These are phyloP conservation scores for Crotalus horridus DNA, from an alignment of 2,113 vertebrate genomes.

Conservation along the genomic window DNA sequence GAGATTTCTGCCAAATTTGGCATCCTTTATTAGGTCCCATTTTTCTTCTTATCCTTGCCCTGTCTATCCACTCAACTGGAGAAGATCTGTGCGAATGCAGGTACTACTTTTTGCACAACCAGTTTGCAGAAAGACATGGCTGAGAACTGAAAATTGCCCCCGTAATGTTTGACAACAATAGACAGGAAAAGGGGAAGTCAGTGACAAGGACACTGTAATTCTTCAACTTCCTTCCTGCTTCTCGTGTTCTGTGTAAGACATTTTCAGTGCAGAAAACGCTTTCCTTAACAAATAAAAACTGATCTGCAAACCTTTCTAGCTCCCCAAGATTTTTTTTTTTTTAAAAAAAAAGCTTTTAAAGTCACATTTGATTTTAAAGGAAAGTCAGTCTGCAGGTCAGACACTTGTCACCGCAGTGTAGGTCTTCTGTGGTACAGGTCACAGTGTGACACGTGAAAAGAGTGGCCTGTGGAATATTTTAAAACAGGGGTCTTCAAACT, in stretches of 20 bases:
- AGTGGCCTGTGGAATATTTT: not conserved
- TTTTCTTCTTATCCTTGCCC: not conserved
- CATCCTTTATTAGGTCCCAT: slow-evolving; percentile 21
- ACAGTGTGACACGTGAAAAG: not conserved
- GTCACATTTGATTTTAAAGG: not conserved
- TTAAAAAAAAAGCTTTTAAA: not conserved
- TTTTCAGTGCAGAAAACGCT: slow-evolving; percentile 36
- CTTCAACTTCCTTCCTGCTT: slow-evolving; percentile 49
- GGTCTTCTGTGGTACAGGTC: not conserved
- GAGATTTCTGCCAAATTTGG: not conserved
- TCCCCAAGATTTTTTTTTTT: too few relatives aligned
- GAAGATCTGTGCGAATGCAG: slow-evolving; percentile 46
- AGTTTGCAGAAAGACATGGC: slow-evolving; percentile 48
- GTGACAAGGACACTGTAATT: slow-evolving; percentile 42
- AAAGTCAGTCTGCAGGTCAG: not conserved
- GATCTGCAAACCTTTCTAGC: not conserved
- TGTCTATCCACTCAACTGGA: slow-evolving; percentile 34
- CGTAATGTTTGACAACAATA: slow-evolving; percentile 34
- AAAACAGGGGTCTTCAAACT: not conserved
- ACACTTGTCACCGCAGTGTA: not conserved
- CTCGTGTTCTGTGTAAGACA: slow-evolving; percentile 42
- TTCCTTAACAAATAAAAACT: slow-evolving; percentile 37
- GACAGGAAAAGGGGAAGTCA: slow-evolving; percentile 52
- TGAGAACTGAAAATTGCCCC: slow-evolving; percentile 36
- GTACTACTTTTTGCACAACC: slow-evolving; percentile 36